A percentile compares a stretch with the other conserved stretches of the same genome.
Evolutionary conservation across 2,888 invertebrate genomes (phyloP).

Genomic region (Callimorpha dominula): DNA sequence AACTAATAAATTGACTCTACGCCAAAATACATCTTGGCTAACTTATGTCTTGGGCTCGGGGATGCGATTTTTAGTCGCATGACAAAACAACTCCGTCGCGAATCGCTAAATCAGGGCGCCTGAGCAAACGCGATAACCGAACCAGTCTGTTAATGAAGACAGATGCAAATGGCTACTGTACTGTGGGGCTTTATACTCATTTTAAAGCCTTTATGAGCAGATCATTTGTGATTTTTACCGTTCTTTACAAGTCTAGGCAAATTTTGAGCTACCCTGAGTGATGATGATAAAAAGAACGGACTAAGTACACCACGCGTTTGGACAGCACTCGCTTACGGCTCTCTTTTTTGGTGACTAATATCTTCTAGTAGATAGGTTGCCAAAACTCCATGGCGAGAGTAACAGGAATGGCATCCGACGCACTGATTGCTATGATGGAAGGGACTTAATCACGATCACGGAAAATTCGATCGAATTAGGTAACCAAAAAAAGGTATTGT

Average conservation of each 20-base stretch:
- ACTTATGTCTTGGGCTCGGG: conserved; percentile 10
- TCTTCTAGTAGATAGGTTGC: no score
- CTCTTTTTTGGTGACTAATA: no score
- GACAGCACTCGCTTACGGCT: no score
- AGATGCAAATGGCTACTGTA: conserved; percentile 26
- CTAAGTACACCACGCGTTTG: no score
- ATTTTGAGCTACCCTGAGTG: background rate
- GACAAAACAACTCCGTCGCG: conserved; percentile 51
- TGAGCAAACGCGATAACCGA: conserved; percentile 68
- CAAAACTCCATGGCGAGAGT: no score
- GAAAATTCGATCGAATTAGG: no score
- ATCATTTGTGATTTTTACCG: background rate
- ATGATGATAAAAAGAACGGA: no score
- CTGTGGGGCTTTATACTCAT: conserved; percentile 23
- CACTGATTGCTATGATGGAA: no score
- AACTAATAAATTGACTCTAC: conserved; percentile 27
- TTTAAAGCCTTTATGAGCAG: conserved; percentile 3
- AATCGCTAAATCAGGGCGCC: conserved; percentile 59
- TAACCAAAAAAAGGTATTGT: no score
- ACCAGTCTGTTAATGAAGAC: conserved; percentile 51
- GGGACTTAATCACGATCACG: no score
- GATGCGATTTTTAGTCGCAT: conserved; percentile 43
- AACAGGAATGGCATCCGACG: no score
- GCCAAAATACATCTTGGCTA: conserved; percentile 9
- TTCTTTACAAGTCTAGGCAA: background rate